phyloP scores from a whole-genome alignment of 2,888 invertebrate genomes.

The Drosophila austrosaltans region DNA sequence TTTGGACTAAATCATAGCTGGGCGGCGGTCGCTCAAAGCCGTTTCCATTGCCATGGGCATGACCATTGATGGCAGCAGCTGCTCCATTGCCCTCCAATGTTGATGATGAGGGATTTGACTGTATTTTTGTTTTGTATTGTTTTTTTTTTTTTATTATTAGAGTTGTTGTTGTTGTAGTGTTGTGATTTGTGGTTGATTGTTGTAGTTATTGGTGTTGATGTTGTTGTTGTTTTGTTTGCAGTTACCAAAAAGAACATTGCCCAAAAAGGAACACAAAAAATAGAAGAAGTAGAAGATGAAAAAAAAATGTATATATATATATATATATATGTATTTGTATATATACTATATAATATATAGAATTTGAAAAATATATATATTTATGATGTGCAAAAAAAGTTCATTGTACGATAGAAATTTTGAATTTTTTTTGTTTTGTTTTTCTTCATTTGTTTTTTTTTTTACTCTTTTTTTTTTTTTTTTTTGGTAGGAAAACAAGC shows the following conservation, averaged over 20 bases:
- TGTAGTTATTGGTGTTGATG: conserved; percentile 18
- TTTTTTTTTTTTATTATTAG: conserved; percentile 30
- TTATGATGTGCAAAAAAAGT: conserved; percentile 69
- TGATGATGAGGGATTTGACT: conserved; percentile 83
- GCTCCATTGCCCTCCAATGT: conserved; percentile 80
- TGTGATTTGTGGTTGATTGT: conserved; percentile 44
- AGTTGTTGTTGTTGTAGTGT: conserved; percentile 30
- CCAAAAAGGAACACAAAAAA: conserved; percentile 61
- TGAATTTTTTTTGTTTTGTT: too few species aligned
- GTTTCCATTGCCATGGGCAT: conserved; percentile 48
- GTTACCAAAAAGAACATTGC: conserved; percentile 70
- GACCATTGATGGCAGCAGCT: conserved; percentile 56
- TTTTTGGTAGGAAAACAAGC: conserved; percentile 63
- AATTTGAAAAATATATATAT: conserved; percentile 57
- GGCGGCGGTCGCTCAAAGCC: conserved; percentile 79
- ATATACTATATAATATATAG: conserved; percentile 2
- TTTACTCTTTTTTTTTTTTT: conserved; percentile 10
- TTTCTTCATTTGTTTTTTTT: too few species aligned
- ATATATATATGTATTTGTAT: background rate
- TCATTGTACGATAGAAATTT: conserved; percentile 50
- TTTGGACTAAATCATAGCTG: conserved; percentile 84
- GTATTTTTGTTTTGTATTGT: conserved; percentile 44
- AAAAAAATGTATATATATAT: conserved; percentile 12
- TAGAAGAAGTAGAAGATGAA: conserved; percentile 58
- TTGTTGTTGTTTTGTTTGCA: conserved; percentile 39